These are phyloP conservation scores for Eutolmus rufibarbis DNA, from an alignment of 2,888 invertebrate species.

Conservation along the genomic window DNA sequence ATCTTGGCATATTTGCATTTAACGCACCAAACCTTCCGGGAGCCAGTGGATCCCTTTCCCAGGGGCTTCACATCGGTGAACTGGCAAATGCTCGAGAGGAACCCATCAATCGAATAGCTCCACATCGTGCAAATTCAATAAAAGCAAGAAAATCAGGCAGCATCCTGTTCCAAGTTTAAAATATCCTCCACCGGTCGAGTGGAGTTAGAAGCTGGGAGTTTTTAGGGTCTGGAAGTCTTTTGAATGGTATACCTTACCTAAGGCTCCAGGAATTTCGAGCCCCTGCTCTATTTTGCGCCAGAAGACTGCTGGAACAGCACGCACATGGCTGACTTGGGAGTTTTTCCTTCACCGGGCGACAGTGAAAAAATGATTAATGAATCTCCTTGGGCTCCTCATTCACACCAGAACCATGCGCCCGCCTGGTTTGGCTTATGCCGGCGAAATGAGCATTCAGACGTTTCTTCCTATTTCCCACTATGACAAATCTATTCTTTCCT, in stretches of 20 bases:
- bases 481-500: slow-evolving; percentile 21
- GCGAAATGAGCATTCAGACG: background rate
- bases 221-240: background rate
- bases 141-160: background rate
- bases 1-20: slow-evolving; percentile 4
- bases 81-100: background rate
- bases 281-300: background rate
- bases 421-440: background rate
- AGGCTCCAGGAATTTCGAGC: background rate
- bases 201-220: background rate
- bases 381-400: slow-evolving; percentile 7
- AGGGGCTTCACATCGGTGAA: background rate
- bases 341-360: background rate
- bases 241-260: background rate
- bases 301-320: background rate
- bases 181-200: background rate
- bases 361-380: slow-evolving; percentile 26
- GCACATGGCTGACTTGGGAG: slow-evolving; percentile 8
- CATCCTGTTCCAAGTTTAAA: background rate
- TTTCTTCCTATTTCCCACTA: slow-evolving; percentile 2
- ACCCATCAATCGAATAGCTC: background rate
- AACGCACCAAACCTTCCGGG: background rate
- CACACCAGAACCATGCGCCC: background rate
- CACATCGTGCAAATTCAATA: background rate
- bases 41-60: background rate